Evolutionary conservation across 2,113 vertebrate species (phyloP), one percentile per base, ranked within the genome.

Genomic region (Oxyruncus cristatus): DNA sequence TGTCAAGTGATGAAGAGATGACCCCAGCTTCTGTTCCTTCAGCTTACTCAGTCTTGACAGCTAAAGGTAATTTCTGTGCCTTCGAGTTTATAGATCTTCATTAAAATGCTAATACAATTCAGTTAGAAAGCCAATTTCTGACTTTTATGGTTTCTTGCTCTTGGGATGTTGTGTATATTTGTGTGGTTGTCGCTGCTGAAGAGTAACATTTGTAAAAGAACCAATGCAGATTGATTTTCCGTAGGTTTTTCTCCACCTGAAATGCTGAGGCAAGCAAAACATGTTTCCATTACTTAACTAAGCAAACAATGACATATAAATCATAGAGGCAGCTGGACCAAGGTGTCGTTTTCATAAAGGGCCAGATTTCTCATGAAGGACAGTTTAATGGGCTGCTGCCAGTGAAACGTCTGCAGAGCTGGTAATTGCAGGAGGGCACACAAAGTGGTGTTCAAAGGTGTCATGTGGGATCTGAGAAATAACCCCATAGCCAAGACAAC

Each of bases 361-460:
- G 96, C 75, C 93, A 97, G 96, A 78, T 97, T 96, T 97, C 96
- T 98, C 92, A 74, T 95, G 93, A 97, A 98, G 97, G 98, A 97
- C 96, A 96, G 72, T 97, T 98, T 98, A 98, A 97, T 97, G 98
- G 97, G 97, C 96, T 96, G 95, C 96, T 98, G 97, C 95, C 89
- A 93, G 47, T 75, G 93, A 97, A 96, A 97, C 39, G 96, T 97
- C 95, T 98, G 94, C 42, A 92, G 96, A 94, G 96, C 87, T 95
- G 92, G 83, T 95, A 95, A 97, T 97, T 92, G 96, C 97, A 97
- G 88, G 93, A 85, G 97, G 97, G 95, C 92, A 89, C 83, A 39
- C 85, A 61, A 80, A 37, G 67, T 88, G 89, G 78, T 46, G 82
- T 96, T 76, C 93, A 87, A 93, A 97, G 93, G 89, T 95, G 92